phyloP scores from a whole-genome alignment of 2,797 vertebrate species.

The Chromobotia macracanthus region DNA sequence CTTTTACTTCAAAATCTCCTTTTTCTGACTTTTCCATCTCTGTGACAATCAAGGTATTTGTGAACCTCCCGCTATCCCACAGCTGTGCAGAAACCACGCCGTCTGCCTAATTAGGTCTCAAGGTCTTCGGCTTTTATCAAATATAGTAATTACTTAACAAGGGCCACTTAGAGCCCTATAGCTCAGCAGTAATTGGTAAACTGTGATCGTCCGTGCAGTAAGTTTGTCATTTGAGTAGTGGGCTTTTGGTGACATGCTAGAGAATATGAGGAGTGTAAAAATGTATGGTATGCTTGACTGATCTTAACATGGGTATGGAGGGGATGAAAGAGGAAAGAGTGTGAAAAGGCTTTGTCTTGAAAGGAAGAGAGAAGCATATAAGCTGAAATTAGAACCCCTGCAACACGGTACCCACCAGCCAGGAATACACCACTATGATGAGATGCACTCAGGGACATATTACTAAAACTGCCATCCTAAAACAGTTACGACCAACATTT shows the following conservation, averaged over 20 bases:
- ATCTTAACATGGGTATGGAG: conserved; percentile 18
- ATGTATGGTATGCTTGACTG: conserved; percentile 32
- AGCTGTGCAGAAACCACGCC: background rate
- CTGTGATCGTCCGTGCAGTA: conserved; percentile 80
- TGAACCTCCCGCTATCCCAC: conserved; percentile 39
- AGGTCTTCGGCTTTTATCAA: conserved; percentile 77
- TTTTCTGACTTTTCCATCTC: background rate
- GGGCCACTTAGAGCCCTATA: conserved; percentile 62
- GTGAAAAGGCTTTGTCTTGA: conserved; percentile 32
- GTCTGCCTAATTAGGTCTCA: conserved; percentile 79
- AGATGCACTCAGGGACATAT: background rate
- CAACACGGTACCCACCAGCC: background rate
- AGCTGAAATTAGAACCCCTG: conserved; percentile 37
- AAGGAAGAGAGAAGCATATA: conserved; percentile 11
- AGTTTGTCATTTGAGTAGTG: conserved; percentile 47
- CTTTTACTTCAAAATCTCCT: conserved; percentile 34
- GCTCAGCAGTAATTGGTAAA: conserved; percentile 68
- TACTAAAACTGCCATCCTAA: conserved; percentile 2
- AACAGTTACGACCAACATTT: conserved; percentile 4
- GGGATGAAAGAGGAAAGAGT: conserved; percentile 21
- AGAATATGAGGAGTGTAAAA: conserved; percentile 24
- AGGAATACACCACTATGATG: background rate
- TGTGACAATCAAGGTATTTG: conserved; percentile 58
- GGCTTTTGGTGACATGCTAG: conserved; percentile 15
- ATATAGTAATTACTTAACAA: conserved; percentile 80